phyloP scores from a whole-genome alignment of 2,113 vertebrate species.

The Plotosus lineatus region DNA sequence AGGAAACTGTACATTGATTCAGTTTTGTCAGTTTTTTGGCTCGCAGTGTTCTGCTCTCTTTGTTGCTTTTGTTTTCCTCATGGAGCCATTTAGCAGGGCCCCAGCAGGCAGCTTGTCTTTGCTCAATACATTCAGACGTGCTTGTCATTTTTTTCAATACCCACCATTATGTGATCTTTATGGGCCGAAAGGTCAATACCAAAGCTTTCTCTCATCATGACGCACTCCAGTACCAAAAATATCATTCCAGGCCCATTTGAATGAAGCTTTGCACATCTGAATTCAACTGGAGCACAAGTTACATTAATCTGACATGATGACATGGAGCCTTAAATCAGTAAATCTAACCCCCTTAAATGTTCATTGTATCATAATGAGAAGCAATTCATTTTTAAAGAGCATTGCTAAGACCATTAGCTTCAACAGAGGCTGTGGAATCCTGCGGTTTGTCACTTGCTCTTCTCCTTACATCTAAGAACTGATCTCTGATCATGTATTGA shows the following conservation, averaged over 20 bases:
- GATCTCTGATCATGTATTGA: background rate
- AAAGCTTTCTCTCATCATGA: slow-evolving; percentile 57
- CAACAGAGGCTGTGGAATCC: background rate
- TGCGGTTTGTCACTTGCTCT: background rate
- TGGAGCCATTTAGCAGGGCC: slow-evolving; percentile 58
- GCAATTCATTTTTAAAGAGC: background rate
- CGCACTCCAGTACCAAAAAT: slow-evolving; percentile 56
- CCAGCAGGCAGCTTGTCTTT: slow-evolving; percentile 59
- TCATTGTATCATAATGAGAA: background rate
- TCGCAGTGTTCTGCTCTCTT: slow-evolving; percentile 31
- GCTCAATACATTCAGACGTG: slow-evolving; percentile 61
- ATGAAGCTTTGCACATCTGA: slow-evolving; percentile 1
- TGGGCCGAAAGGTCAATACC: slow-evolving; percentile 68
- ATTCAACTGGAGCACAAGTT: background rate
- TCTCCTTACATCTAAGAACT: background rate
- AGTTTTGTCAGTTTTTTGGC: slow-evolving; percentile 42
- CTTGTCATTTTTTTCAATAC: slow-evolving; percentile 65
- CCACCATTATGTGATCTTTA: slow-evolving; percentile 62
- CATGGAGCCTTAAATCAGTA: background rate
- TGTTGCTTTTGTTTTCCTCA: slow-evolving; percentile 49
- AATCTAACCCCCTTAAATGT: slow-evolving; percentile 3
- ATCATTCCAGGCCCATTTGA: slow-evolving; percentile 40
- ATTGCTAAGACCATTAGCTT: background rate
- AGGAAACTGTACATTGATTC: slow-evolving; percentile 52
- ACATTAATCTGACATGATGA: background rate